Evolutionary conservation across 2,113 vertebrate genomes (phyloP).

Genomic region (human (Homo sapiens)): GRCh38 chr5:38383001-38383500

Average conservation of each 20-base stretch:
- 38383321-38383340: not conserved
- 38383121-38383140: not conserved
- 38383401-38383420: not conserved
- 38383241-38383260: not conserved
- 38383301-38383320: not conserved
- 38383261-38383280: not conserved
- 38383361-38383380: not conserved
- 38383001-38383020: conserved; percentile 63
- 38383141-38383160: not conserved
- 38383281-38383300: not conserved
- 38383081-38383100: not conserved
- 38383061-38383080: no score
- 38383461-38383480: not conserved
- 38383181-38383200: not conserved
- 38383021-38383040: not conserved
- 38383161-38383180: not conserved
- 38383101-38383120: no score
- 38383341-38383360: not conserved
- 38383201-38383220: not conserved
- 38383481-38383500: not conserved
- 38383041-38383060: not conserved
- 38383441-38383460: not conserved
- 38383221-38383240: not conserved
- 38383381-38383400: not conserved
- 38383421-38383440: not conserved